Percentiles rank a stretch among this genome's conserved stretches.
Evolutionary conservation across 2,797 vertebrate genomes (phyloP).

Genomic region (Melopsittacus undulatus): DNA sequence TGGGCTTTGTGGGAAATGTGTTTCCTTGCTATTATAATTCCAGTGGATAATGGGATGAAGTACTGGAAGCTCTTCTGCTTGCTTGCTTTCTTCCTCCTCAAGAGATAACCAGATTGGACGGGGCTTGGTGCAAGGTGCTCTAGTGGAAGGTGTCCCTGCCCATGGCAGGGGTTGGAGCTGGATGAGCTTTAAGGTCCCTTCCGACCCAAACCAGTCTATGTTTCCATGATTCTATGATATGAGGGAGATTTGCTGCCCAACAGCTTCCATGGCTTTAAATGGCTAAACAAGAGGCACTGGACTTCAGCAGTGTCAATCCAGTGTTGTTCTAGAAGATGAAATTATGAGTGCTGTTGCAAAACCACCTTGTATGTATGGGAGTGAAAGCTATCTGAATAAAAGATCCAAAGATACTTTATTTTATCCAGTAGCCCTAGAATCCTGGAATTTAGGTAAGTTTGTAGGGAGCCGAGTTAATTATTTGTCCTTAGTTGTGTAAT

Average conservation of each 20-base stretch:
- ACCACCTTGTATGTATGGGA: not conserved
- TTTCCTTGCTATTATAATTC: not conserved
- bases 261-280: not conserved
- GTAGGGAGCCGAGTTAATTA: constrained; percentile 41
- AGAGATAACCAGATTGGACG: not conserved
- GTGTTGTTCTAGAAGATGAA: not conserved
- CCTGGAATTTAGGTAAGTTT: not conserved
- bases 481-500: constrained; percentile 44
- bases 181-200: not conserved
- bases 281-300: not conserved
- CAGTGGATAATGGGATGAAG: not conserved
- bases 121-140: not conserved
- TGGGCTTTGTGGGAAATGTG: not conserved
- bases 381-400: not conserved
- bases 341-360: not conserved
- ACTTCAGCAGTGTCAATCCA: not conserved
- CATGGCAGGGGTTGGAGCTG: not conserved
- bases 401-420: not conserved
- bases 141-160: not conserved
- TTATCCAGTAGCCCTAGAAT: not conserved
- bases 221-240: not conserved
- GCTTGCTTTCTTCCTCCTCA: not conserved
- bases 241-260: not conserved
- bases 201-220: not conserved
- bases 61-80: not conserved